Evolutionary conservation across 1,140 invertebrate species (phyloP).

Genomic region (Thereuonema tuberculata): DNA sequence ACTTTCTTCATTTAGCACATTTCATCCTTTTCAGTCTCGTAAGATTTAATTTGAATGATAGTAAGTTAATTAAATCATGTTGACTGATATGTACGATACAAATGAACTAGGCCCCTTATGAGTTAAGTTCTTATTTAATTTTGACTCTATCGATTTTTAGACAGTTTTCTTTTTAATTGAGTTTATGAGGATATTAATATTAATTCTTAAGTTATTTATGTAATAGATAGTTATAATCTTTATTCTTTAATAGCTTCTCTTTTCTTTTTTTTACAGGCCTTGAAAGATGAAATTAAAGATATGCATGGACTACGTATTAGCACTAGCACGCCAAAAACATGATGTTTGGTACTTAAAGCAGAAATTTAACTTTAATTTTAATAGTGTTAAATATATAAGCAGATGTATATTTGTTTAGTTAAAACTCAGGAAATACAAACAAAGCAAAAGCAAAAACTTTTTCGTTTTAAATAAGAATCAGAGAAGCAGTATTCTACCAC

Average conservation of each 20-base stretch:
- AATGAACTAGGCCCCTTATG: too few relatives aligned
- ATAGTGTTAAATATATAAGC: background rate
- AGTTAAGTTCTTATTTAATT: too few relatives aligned
- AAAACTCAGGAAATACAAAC: background rate
- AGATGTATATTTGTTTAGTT: background rate
- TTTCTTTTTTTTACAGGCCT: constrained; percentile 36
- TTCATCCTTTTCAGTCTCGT: too few relatives aligned
- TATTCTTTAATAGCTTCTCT: background rate
- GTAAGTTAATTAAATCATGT: too few relatives aligned
- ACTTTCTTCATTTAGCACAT: too few relatives aligned
- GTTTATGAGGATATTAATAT: too few relatives aligned
- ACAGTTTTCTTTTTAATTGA: too few relatives aligned
- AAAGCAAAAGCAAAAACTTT: background rate
- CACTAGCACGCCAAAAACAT: constrained; percentile 32
- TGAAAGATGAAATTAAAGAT: constrained; percentile 62
- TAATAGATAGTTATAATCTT: too few relatives aligned
- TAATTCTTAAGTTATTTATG: too few relatives aligned
- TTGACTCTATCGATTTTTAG: too few relatives aligned
- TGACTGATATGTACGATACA: too few relatives aligned
- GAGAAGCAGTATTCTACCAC: background rate
- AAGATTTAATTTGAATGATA: too few relatives aligned
- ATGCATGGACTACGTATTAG: constrained; percentile 71
- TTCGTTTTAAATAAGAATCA: background rate
- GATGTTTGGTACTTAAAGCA: background rate
- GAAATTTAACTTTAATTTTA: background rate